Percentiles rank a stretch among this genome's conserved stretches.
These are phyloP conservation scores for Poecilia gillii DNA, from an alignment of 2,797 vertebrate species.

Conservation along the genomic window DNA sequence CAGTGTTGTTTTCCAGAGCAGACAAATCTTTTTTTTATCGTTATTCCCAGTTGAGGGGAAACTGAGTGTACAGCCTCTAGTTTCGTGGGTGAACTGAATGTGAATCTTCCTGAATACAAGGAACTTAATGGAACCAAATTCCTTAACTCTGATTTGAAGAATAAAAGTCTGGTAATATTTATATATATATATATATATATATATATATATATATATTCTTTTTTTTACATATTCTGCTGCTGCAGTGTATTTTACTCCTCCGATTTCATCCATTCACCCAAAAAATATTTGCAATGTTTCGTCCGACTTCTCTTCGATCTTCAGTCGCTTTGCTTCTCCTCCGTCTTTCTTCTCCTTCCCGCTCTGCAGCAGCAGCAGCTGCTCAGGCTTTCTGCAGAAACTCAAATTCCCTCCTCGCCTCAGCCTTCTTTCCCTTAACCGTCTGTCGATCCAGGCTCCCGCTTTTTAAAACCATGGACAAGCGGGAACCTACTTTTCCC, in stretches of 20 bases:
- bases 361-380: conserved; percentile 1
- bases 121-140: not conserved
- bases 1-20: not conserved
- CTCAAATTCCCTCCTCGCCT: conserved; percentile 25
- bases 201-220: not conserved
- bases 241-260: not conserved
- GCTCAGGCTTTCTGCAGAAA: not conserved
- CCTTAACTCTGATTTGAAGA: not conserved
- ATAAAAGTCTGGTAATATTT: not conserved
- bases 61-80: not conserved
- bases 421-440: not conserved
- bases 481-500: conserved; percentile 20
- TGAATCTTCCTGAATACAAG: not conserved
- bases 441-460: conserved; percentile 7
- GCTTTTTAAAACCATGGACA: conserved; percentile 17
- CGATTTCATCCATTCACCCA: not conserved
- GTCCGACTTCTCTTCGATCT: not conserved
- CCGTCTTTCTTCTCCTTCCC: conserved; percentile 10
- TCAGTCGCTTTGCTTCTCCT: not conserved
- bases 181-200: not conserved
- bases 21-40: not conserved
- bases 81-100: not conserved
- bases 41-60: not conserved
- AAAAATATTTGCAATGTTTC: not conserved
- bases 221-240: not conserved